phyloP scores from a whole-genome alignment of 2,888 invertebrate genomes.

The Drosophila villosipedis region DNA sequence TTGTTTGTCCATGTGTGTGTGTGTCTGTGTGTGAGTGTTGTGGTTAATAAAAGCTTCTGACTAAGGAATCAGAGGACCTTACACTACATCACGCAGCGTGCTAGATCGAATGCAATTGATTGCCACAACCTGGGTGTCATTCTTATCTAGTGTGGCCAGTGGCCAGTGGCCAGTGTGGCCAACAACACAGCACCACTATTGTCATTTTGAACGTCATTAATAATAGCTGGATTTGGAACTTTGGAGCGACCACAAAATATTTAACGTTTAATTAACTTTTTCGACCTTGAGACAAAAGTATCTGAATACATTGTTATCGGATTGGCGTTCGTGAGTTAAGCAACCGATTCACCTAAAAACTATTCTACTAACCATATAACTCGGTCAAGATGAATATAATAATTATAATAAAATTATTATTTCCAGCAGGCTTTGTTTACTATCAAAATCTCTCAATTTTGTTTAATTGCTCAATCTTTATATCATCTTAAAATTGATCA shows the following conservation, averaged over 20 bases:
- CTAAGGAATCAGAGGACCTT: constrained; percentile 52
- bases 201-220: not conserved
- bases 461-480: not conserved
- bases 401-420: not conserved
- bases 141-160: constrained; percentile 23
- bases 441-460: not conserved
- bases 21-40: constrained; percentile 5
- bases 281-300: not conserved
- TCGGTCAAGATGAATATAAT: not conserved
- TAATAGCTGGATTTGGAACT: not conserved
- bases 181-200: not conserved
- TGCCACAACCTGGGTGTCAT: constrained; percentile 38
- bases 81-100: constrained; percentile 57
- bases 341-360: not conserved
- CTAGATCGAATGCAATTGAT: constrained; percentile 64
- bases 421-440: not conserved
- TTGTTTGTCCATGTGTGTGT: constrained; percentile 38
- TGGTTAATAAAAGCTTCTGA: constrained; percentile 37
- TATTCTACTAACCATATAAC: not conserved
- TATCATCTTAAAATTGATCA: not conserved
- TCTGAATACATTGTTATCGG: not conserved
- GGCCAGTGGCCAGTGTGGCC: no score
- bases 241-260: not conserved
- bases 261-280: constrained; percentile 6
- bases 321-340: not conserved